A percentile compares a stretch with the other conserved stretches of the same genome.
phyloP scores from a whole-genome alignment of 2,113 vertebrate species.

The Percopsis transmontana region DNA sequence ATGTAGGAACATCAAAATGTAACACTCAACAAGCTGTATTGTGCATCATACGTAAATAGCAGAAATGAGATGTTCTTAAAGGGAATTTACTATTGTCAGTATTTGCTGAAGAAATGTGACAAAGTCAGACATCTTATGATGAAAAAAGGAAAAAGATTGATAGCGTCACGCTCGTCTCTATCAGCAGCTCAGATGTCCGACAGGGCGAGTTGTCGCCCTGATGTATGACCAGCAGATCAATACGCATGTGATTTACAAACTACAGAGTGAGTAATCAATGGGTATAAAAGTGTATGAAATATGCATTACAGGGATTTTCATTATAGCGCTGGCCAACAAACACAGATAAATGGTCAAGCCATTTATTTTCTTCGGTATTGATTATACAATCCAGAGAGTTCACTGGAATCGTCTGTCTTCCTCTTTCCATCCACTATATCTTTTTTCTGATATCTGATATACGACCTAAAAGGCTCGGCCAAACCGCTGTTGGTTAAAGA shows the following conservation, averaged over 20 bases:
- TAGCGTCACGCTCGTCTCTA: slow-evolving; percentile 54
- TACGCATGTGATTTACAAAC: slow-evolving; percentile 71
- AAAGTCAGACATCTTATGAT: not conserved
- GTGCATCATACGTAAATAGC: no score
- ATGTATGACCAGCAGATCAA: slow-evolving; percentile 63
- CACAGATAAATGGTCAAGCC: slow-evolving; percentile 61
- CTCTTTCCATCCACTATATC: slow-evolving; percentile 52
- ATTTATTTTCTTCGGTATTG: slow-evolving; percentile 71
- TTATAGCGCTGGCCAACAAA: slow-evolving; percentile 31
- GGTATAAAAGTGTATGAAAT: slow-evolving; percentile 71
- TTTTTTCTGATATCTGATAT: slow-evolving; percentile 54
- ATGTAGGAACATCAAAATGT: not conserved
- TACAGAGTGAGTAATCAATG: slow-evolving; percentile 66
- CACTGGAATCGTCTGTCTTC: slow-evolving; percentile 63
- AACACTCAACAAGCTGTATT: no score
- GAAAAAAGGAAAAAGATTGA: slow-evolving; percentile 25
- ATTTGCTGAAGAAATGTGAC: not conserved
- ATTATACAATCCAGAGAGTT: slow-evolving; percentile 68
- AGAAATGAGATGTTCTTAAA: no score
- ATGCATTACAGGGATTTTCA: slow-evolving; percentile 56
- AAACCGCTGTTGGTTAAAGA: slow-evolving; percentile 61
- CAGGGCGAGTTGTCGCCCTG: slow-evolving; percentile 36
- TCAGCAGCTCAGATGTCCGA: slow-evolving; percentile 45
- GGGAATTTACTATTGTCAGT: no score
- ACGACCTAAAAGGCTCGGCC: slow-evolving; percentile 46